phyloP scores from a whole-genome alignment of 2,888 invertebrate species.

The Plusia festucae region DNA sequence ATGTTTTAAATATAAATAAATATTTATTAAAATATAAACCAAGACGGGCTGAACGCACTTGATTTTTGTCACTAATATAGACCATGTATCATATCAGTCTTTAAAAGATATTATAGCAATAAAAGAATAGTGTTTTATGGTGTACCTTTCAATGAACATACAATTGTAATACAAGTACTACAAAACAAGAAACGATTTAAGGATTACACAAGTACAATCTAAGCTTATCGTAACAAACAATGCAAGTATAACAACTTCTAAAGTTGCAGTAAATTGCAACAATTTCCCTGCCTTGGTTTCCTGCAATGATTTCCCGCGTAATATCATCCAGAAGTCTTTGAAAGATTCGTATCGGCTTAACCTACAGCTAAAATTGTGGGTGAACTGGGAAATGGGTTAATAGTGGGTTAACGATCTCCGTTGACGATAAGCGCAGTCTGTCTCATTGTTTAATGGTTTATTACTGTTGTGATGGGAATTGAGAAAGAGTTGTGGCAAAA shows the following conservation, averaged over 20 bases:
- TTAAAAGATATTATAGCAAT: too few relatives aligned
- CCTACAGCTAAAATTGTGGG: constrained; percentile 44
- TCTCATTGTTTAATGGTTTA: constrained; percentile 44
- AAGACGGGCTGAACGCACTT: too few relatives aligned
- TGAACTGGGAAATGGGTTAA: constrained; percentile 48
- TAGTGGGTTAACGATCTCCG: constrained; percentile 35
- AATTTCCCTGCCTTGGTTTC: constrained; percentile 22
- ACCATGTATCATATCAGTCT: too few relatives aligned
- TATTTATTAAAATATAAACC: too few relatives aligned
- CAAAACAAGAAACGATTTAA: neutral
- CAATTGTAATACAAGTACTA: neutral
- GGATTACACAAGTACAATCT: neutral
- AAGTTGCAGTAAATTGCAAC: constrained; percentile 32
- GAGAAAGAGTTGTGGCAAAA: neutral
- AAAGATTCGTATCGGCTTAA: constrained; percentile 49
- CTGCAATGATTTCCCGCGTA: constrained; percentile 35
- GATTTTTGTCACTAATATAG: too few relatives aligned
- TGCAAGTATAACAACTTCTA: constrained; percentile 8
- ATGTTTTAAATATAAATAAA: too few relatives aligned
- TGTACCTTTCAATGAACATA: too few relatives aligned
- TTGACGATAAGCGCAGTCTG: constrained; percentile 32
- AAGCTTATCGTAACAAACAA: neutral
- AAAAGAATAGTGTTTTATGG: too few relatives aligned
- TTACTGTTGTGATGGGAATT: constrained; percentile 27
- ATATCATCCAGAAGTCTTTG: constrained; percentile 22